Evolutionary conservation across 1,140 invertebrate species (phyloP).

Genomic region (Acyrthosiphon pisum): DNA sequence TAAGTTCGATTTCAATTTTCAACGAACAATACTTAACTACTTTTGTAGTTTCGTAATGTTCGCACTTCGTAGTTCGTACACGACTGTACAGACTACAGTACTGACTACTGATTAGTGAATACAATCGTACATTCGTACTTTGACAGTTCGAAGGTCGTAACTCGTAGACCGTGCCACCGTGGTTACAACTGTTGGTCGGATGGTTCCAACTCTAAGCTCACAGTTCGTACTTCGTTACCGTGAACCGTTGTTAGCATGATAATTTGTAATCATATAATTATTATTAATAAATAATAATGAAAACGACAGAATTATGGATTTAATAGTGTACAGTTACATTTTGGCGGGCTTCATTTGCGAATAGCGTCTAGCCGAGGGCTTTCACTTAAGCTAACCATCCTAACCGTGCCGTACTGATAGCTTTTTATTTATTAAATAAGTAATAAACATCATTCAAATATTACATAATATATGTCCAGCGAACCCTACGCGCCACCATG

Average conservation of each 20-base stretch:
- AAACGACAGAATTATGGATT: neutral
- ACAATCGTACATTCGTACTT: neutral
- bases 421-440: neutral
- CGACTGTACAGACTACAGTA: too few relatives aligned
- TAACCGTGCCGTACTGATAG: neutral
- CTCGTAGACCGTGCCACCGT: neutral
- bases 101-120: too few relatives aligned
- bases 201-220: neutral
- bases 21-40: neutral
- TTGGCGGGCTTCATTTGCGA: neutral
- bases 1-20: conserved; percentile 15
- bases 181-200: neutral
- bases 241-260: neutral
- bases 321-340: neutral
- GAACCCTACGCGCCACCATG: neutral
- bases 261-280: neutral
- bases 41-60: neutral
- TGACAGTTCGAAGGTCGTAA: neutral
- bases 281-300: neutral
- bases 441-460: neutral
- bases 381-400: neutral
- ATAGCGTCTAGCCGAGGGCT: neutral
- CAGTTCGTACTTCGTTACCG: neutral
- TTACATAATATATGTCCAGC: neutral
- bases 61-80: too few relatives aligned